Base-by-base conservation (phyloP, 2,888 invertebrate genomes). In the Trimorus sp. region DNA sequence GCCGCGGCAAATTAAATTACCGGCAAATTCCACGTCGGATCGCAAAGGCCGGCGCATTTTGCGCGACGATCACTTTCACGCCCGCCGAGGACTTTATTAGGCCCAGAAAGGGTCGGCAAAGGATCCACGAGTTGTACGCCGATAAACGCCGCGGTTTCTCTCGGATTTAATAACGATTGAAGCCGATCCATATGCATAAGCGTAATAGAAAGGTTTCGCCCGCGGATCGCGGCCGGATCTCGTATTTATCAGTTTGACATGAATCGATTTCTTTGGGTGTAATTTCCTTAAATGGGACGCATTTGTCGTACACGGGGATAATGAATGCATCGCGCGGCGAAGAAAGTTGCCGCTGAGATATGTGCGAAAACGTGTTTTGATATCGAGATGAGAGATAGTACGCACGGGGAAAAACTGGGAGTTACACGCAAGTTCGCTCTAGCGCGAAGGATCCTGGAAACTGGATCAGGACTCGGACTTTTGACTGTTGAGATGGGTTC, bases 1-100 rank as follows among this genome's bases (percentile, higher is more conserved):
- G 56, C 51, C 62, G 63, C 63, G 58, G 74, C 36, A 69, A 79
- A 79, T 79, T 74, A 74, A 79, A 79, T 74, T 69, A 79, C 66
- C 60, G 42, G 68, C 68, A 76, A 69, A 62, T 56, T 69, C 51
- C 49, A 49, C 36, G 48, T 63, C 63, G 56, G 12, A 26, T 26
- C 45, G 58, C 40, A 5, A 40, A 40, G 9, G 16, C 5, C 45
- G 53, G 6, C n/a, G n/a, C 40, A 40, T 78, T 71, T 66, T 71
- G 59, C 54, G 11, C 40, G 26, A 26, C 26, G 2, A 26, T 26
- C 26, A 26, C 26, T 26, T 26, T 26, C 26, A 26, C 26, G 26
- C 26, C 26, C 26, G 26, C 26, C 26, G 26, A 26, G 26, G 4
- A 26, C 26, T 26, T 26, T 26, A 26, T 26, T 26, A 26, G 26